These are phyloP conservation scores for Dichetophora obliterata DNA, from an alignment of 2,888 invertebrate genomes.

Conservation along the genomic window DNA sequence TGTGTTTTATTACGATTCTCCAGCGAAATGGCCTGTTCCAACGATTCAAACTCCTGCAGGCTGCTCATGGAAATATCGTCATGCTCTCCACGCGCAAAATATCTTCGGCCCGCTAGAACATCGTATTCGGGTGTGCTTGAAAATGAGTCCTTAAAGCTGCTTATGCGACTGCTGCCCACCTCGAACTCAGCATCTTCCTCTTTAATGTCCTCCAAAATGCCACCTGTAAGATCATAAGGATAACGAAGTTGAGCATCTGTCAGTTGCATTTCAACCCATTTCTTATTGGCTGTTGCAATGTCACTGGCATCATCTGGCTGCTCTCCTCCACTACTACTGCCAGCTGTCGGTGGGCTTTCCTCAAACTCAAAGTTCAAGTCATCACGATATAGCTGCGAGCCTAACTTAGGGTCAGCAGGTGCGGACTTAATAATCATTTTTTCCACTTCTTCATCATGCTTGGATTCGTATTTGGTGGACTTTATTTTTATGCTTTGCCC, in stretches of 20 bases:
- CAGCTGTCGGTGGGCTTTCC: conserved; percentile 74
- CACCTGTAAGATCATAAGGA: conserved; percentile 85
- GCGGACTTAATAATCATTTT: conserved; percentile 79
- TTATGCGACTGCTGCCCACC: conserved; percentile 78
- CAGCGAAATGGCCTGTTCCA: conserved; percentile 86
- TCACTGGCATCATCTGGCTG: conserved; percentile 74
- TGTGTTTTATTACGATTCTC: conserved; percentile 78
- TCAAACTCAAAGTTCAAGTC: conserved; percentile 80
- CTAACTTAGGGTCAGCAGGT: conserved; percentile 75
- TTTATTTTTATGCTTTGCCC: conserved; percentile 84
- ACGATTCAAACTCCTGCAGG: conserved; percentile 92
- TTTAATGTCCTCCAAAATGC: conserved; percentile 90
- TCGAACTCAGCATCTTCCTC: conserved; percentile 93
- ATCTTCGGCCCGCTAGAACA: conserved; percentile 81
- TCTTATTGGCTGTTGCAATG: conserved; percentile 81
- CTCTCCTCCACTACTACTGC: conserved; percentile 56
- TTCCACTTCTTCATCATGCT: conserved; percentile 80
- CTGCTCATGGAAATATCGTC: conserved; percentile 94
- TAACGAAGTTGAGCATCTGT: conserved; percentile 75
- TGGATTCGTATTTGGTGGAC: conserved; percentile 72
- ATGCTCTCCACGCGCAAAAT: conserved; percentile 83
- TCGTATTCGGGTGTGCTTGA: conserved; percentile 95
- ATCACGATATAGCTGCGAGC: conserved; percentile 73
- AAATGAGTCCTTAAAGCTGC: conserved; percentile 88
- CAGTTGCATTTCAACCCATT: conserved; percentile 92